Evolutionary conservation across 1,140 invertebrate genomes (phyloP).

Genomic region (Dendroctonus valens): DNA sequence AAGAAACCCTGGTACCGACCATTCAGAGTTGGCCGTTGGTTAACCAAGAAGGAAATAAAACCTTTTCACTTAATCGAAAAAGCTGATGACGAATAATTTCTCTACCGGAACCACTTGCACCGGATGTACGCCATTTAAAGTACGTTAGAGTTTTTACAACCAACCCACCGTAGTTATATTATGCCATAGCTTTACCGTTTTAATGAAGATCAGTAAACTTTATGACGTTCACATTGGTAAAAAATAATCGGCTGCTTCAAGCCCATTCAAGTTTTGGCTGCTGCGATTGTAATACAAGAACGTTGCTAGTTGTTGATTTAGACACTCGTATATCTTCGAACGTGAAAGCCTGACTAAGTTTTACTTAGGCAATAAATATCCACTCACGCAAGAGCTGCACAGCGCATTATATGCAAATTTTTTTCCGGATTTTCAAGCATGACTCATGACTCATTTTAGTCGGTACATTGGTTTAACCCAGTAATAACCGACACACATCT

Average conservation of each 20-base stretch:
- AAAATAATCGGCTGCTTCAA: too few species aligned
- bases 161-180: too few species aligned
- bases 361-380: conserved; percentile 1
- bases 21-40: too few species aligned
- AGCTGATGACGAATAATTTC: not conserved
- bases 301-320: too few species aligned
- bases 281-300: too few species aligned
- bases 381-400: conserved; percentile 4
- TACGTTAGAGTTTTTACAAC: not conserved
- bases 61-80: too few species aligned
- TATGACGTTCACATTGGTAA: too few species aligned
- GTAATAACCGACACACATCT: not conserved
- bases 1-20: too few species aligned
- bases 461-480: conserved; percentile 1
- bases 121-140: conserved; percentile 3
- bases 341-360: not conserved
- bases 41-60: too few species aligned
- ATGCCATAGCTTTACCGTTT: too few species aligned
- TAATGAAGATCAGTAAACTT: too few species aligned
- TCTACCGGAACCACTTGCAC: conserved; percentile 9
- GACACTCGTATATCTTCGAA: not conserved
- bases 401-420: conserved; percentile 5
- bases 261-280: too few species aligned
- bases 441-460: conserved; percentile 2
- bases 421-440: conserved; percentile 1